phyloP scores from a whole-genome alignment of 2,797 vertebrate genomes.

The Artibeus jamaicensis region DNA sequence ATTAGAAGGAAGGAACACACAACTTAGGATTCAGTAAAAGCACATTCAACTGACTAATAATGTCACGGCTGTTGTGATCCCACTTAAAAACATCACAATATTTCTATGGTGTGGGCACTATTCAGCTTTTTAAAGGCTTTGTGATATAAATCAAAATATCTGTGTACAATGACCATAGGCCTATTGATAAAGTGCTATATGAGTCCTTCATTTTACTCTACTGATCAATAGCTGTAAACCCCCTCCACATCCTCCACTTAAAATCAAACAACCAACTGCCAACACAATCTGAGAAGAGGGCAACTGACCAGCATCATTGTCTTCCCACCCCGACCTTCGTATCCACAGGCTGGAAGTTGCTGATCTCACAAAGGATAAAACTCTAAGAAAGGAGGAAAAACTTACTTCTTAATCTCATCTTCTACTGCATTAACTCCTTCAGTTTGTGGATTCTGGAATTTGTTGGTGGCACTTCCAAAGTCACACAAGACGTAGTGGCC shows the following conservation, averaged over 20 bases:
- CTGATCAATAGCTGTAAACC: neutral
- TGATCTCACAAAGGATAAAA: neutral
- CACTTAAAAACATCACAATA: neutral
- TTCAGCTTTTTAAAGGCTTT: neutral
- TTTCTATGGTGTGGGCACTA: neutral
- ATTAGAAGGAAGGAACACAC: neutral
- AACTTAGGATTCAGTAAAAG: constrained; percentile 20
- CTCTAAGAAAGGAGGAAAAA: constrained; percentile 1
- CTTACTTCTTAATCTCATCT: constrained; percentile 99
- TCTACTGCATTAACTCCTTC: constrained; percentile 94
- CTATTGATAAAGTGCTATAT: neutral
- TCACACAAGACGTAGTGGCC: constrained; percentile 99
- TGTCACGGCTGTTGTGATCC: neutral
- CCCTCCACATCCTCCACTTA: neutral
- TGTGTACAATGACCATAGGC: neutral
- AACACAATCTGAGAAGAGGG: neutral
- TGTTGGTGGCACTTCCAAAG: constrained; percentile 98
- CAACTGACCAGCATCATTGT: neutral
- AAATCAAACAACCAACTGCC: neutral
- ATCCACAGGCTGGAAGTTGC: neutral
- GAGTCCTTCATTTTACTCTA: neutral
- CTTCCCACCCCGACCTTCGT: neutral
- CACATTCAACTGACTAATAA: neutral
- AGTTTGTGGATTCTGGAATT: constrained; percentile 94
- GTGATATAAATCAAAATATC: neutral